Conservation (phyloP, 2,888 invertebrate species). For the Lasioglossum zephyrum region DNA sequence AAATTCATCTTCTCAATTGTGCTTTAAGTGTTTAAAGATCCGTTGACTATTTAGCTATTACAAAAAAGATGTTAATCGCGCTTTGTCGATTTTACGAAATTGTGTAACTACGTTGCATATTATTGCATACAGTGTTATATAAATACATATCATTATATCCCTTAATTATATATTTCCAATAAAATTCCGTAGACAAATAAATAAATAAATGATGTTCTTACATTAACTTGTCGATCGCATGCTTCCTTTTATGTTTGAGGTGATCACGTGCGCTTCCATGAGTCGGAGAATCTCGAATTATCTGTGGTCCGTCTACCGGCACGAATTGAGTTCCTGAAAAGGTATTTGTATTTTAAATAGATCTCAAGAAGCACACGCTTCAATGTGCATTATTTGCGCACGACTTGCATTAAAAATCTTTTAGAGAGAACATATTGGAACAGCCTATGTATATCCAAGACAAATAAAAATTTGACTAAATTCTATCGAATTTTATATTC, state of each 20-base stretch:
- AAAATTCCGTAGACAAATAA: not conserved
- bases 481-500: too few species aligned
- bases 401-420: too few species aligned
- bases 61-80: not conserved
- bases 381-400: not conserved
- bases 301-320: conserved; percentile 66
- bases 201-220: conserved; percentile 54
- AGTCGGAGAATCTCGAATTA: conserved; percentile 76
- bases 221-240: conserved; percentile 78
- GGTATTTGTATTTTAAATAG: not conserved
- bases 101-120: not conserved
- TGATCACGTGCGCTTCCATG: conserved; percentile 79
- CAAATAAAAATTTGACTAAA: too few species aligned
- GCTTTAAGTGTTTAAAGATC: too few species aligned
- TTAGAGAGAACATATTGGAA: not conserved
- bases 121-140: not conserved
- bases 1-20: too few species aligned
- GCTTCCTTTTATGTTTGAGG: conserved; percentile 78
- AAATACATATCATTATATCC: not conserved
- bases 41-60: not conserved
- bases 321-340: conserved; percentile 72
- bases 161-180: not conserved
- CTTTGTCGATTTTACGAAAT: not conserved
- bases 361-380: too few species aligned
- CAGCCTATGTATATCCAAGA: too few species aligned